Base-by-base conservation (phyloP, 2,113 vertebrate species). In the Dipodomys stephensi region DNA sequence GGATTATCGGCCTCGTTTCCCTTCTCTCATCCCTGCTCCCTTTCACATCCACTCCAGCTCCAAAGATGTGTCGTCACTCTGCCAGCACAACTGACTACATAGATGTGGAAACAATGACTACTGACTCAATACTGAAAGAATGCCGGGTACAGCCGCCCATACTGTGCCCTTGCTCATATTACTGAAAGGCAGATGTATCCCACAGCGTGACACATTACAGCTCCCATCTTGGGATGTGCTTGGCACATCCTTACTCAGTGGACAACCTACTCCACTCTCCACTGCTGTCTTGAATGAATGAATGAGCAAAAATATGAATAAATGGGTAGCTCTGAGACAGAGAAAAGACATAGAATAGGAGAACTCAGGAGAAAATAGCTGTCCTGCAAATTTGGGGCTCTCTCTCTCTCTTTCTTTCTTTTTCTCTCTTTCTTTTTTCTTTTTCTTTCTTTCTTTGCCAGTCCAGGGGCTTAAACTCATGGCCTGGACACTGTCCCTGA, bases 261-360 rank as follows among this genome's bases (percentile, higher is more conserved):
- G 86, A 84, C 89, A 71, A 78, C 32, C 80, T 87, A 7, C 25
- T 35, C 77, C 35, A 44, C 69, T 7, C n/a, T 68, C 23, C 85
- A 76, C 7, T 16, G 65, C 15, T 60, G 49, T 30, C 23, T 30
- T 62, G 16, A 85, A 84, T 32, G 68, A 88, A 88, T 44, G 5
- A n/a, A 27, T 0, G 20, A 65, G 39, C 39, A 94, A 23, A 60
- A 65, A 79, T 11, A 25, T 11, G 53, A 78, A 35, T 77, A 9
- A 85, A 10, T 28, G 32, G 90, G 80, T 81, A 88, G 25, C 53
- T 83, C 79, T 30, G n/a, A 90, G 76, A 30, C 32, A 87, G 32
- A 92, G 76, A 57, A 92, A 90, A 84, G 32, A 84, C 23, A 44
- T 71, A 49, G n/a, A 91, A 39, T 44, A 28, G 73, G 65, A 88